A percentile compares a stretch with the other conserved stretches of the same genome.
Evolutionary conservation across 2,113 vertebrate genomes (phyloP).

Genomic region (Pipra filicauda): DNA sequence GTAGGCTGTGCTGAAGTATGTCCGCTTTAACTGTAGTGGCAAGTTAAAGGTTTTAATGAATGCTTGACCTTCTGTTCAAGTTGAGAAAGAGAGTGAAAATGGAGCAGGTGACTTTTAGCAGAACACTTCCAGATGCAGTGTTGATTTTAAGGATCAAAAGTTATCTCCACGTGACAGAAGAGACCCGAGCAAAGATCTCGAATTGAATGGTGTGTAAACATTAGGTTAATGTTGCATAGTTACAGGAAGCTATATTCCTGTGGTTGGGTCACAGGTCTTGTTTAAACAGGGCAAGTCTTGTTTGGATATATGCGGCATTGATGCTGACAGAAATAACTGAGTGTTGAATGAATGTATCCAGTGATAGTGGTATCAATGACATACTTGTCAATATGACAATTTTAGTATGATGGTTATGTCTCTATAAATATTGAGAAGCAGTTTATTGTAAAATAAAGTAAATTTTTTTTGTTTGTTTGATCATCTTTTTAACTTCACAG

Average conservation of each 20-base stretch:
- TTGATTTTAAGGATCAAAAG: constrained; percentile 24
- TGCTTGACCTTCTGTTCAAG: not conserved
- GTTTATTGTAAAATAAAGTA: not conserved
- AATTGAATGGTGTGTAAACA: not conserved
- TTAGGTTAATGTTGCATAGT: not conserved
- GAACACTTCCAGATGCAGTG: not conserved
- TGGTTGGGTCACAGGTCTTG: constrained; percentile 28
- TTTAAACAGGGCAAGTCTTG: constrained; percentile 20
- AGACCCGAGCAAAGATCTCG: not conserved
- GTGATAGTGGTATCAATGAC: not conserved
- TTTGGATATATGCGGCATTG: not conserved
- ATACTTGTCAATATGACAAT: not conserved
- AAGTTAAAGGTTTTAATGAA: not conserved
- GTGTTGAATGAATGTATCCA: not conserved
- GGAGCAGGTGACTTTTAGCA: not conserved
- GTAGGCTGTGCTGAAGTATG: not conserved
- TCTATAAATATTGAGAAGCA: not conserved
- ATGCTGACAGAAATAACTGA: not conserved
- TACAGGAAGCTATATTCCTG: not conserved
- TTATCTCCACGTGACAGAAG: not conserved
- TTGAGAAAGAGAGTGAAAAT: not conserved
- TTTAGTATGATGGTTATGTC: not conserved
- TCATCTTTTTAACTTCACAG: not conserved
- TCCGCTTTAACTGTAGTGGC: not conserved
- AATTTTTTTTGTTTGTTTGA: not conserved